A percentile compares a stretch with the other conserved stretches of the same genome.
phyloP scores from a whole-genome alignment of 2,888 invertebrate genomes.

The Ceraclea dissimilis region DNA sequence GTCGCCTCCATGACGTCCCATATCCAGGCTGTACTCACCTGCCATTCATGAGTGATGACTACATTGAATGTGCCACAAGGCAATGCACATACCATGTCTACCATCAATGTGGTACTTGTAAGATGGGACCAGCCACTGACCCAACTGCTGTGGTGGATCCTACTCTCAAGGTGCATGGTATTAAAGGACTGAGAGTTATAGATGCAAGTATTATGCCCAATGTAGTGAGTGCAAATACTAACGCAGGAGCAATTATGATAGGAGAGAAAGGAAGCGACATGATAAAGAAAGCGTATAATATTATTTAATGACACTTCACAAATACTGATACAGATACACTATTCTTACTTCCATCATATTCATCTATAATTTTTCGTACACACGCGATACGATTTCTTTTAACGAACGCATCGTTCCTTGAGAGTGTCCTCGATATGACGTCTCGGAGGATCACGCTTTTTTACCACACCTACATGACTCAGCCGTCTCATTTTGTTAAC shows the following conservation, averaged over 20 bases:
- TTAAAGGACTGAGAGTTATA: conserved; percentile 56
- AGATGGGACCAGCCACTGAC: conserved; percentile 60
- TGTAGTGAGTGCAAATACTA: conserved; percentile 71
- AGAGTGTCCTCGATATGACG: too few species aligned
- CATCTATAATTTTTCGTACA: too few species aligned
- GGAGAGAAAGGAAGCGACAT: conserved; percentile 75
- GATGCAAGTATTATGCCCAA: conserved; percentile 76
- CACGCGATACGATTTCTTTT: too few species aligned
- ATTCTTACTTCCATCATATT: too few species aligned
- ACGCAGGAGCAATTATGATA: conserved; percentile 79
- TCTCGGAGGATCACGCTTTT: too few species aligned
- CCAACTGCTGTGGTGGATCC: conserved; percentile 60
- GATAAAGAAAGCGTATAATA: conserved; percentile 50
- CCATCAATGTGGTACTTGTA: conserved; percentile 61
- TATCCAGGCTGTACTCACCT: conserved; percentile 28
- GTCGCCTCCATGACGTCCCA: conserved; percentile 28
- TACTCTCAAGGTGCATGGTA: conserved; percentile 54
- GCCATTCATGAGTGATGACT: conserved; percentile 41
- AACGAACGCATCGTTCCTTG: too few species aligned
- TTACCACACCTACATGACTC: too few species aligned
- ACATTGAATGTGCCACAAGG: conserved; percentile 58
- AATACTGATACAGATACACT: too few species aligned
- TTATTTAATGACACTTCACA: too few species aligned
- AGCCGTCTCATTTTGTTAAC: too few species aligned
- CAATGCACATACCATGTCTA: conserved; percentile 61